Percentiles rank a stretch among this genome's conserved stretches.
phyloP scores from a whole-genome alignment of 2,888 invertebrate genomes.

The Drosophila macrospina region DNA sequence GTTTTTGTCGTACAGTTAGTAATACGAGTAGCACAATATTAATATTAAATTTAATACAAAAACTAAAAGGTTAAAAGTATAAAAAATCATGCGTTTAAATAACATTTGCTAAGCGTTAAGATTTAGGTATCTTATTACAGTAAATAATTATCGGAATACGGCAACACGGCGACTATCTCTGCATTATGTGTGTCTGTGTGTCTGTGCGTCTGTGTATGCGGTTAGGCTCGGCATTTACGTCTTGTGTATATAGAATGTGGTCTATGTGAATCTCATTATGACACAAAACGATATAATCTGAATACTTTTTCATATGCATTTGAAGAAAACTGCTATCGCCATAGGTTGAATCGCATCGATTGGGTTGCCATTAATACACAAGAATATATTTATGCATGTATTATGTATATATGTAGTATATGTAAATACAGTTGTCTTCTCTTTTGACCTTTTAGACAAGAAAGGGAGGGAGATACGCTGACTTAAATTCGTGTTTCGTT shows the following conservation, averaged over 20 bases:
- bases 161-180: conserved; percentile 30
- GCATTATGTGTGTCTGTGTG: neutral
- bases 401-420: neutral
- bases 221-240: neutral
- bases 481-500: conserved; percentile 75
- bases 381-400: conserved; percentile 1
- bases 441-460: neutral
- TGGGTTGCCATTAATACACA: neutral
- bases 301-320: no score
- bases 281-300: no score
- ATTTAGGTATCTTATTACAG: conserved; percentile 43
- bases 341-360: neutral
- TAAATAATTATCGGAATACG: conserved; percentile 50
- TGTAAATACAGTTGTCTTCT: neutral
- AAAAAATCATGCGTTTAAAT: conserved; percentile 61
- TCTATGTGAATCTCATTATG: conserved; percentile 13
- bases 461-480: neutral
- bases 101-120: conserved; percentile 55
- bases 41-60: conserved; percentile 52
- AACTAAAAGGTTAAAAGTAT: conserved; percentile 48
- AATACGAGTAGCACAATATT: conserved; percentile 55
- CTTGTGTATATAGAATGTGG: neutral
- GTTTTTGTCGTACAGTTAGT: conserved; percentile 43
- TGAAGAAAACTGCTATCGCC: neutral
- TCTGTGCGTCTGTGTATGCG: conserved; percentile 4